These are phyloP conservation scores for Cuculus canorus DNA, from an alignment of 2,797 vertebrate genomes.

Conservation along the genomic window DNA sequence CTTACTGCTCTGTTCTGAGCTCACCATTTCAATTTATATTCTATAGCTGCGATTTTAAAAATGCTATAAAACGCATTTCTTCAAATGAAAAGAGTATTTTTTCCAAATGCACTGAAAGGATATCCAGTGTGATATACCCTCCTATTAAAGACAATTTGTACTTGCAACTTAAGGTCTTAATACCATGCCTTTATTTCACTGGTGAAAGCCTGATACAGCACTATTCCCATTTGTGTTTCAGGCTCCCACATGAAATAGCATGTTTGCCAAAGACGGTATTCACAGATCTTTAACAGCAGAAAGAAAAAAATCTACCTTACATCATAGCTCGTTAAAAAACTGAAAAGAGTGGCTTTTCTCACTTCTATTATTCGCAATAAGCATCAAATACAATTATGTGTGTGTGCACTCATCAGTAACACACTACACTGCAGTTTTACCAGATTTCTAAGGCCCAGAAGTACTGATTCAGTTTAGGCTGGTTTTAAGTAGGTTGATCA, in stretches of 20 bases:
- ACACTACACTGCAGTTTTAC: neutral
- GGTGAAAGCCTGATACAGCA: neutral
- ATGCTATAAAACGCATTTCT: neutral
- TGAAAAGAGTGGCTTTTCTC: slow-evolving; percentile 49
- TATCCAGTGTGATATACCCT: neutral
- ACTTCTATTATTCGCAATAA: slow-evolving; percentile 7
- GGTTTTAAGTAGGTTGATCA: neutral
- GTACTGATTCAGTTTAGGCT: neutral
- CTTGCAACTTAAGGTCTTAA: neutral
- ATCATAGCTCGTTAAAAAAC: slow-evolving; percentile 59
- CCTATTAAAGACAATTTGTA: neutral
- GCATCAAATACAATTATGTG: neutral
- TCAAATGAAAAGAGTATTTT: neutral
- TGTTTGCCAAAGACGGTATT: slow-evolving; percentile 52
- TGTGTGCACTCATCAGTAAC: neutral
- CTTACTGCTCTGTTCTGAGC: neutral
- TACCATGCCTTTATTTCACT: slow-evolving; percentile 6
- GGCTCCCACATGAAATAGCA: neutral
- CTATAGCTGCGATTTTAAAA: neutral
- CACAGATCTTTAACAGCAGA: slow-evolving; percentile 21
- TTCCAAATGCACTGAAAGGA: neutral
- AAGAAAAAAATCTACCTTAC: slow-evolving; percentile 17
- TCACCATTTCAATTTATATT: neutral
- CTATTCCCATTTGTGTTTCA: slow-evolving; percentile 3
- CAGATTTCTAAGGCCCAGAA: neutral